Percentiles rank a stretch among this genome's conserved stretches.
Evolutionary conservation across 2,797 vertebrate genomes (phyloP).

Genomic region (Anguilla pacifica): DNA sequence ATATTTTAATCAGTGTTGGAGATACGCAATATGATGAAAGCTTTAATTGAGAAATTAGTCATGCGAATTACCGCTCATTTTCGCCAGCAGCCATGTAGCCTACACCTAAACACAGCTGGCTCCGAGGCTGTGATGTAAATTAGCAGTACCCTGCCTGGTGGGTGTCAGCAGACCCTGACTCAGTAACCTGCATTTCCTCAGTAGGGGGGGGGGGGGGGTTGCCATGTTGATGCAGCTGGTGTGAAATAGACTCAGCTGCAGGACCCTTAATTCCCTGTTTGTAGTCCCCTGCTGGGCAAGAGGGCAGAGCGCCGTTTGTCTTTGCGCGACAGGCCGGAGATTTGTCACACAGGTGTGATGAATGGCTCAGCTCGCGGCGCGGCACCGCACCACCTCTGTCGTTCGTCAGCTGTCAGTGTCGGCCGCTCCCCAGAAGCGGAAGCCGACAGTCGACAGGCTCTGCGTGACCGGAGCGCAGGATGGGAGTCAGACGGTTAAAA

Average conservation of each 20-base stretch:
- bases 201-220: neutral
- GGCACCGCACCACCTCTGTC: neutral
- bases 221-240: slow-evolving; percentile 44
- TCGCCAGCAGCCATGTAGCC: slow-evolving; percentile 6
- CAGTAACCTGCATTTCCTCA: slow-evolving; percentile 5
- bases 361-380: neutral
- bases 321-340: slow-evolving; percentile 37
- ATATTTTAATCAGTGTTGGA: neutral
- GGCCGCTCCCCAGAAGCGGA: neutral
- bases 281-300: slow-evolving; percentile 28
- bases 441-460: neutral
- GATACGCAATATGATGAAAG: neutral
- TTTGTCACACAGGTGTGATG: slow-evolving; percentile 38
- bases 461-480: neutral
- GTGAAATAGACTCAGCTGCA: slow-evolving; percentile 26
- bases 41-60: neutral
- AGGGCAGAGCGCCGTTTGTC: slow-evolving; percentile 32
- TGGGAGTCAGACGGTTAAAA: neutral
- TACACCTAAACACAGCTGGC: neutral
- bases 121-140: neutral
- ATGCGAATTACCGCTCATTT: neutral
- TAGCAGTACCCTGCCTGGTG: neutral
- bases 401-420: slow-evolving; percentile 10
- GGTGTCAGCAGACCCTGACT: neutral
- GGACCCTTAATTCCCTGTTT: slow-evolving; percentile 32